A percentile compares a stretch with the other conserved stretches of the same genome.
These are phyloP conservation scores for Rotaria socialis DNA, from an alignment of 2,888 invertebrate genomes.

Conservation along the genomic window DNA sequence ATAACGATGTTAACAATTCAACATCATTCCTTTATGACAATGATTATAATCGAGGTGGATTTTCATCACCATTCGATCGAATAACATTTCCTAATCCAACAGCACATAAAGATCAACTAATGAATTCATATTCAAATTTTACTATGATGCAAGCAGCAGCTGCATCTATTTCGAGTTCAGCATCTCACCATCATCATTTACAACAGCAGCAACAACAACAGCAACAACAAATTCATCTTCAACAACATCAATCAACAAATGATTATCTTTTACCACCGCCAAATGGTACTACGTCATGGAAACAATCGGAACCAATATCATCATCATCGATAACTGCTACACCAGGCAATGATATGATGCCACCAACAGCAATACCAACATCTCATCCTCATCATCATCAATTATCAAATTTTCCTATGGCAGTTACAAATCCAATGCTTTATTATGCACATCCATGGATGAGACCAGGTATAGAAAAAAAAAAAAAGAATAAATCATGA, in stretches of 20 bases:
- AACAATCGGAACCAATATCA: not conserved
- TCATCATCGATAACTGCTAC: not conserved
- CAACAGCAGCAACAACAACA: slow-evolving; percentile 18
- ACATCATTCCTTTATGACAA: slow-evolving; percentile 9
- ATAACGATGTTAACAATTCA: slow-evolving; percentile 11
- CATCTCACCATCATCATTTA: not conserved
- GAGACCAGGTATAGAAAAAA: slow-evolving; percentile 4
- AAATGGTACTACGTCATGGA: slow-evolving; percentile 17
- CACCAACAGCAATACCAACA: not conserved
- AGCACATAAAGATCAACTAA: not conserved
- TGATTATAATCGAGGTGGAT: not conserved
- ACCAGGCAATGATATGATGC: not conserved
- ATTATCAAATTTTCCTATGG: slow-evolving; percentile 12
- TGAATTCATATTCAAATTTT: slow-evolving; percentile 32
- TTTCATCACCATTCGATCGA: not conserved
- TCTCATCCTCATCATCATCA: not conserved
- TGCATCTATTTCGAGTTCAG: slow-evolving; percentile 5
- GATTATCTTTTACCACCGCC: slow-evolving; percentile 21
- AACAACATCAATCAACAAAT: slow-evolving; percentile 33
- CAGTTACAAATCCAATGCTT: slow-evolving; percentile 20
- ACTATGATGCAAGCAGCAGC: slow-evolving; percentile 26
- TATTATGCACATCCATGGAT: slow-evolving; percentile 22
- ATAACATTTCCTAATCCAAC: not conserved
- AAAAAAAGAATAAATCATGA: not conserved
- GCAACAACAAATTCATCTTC: not conserved